Evolutionary conservation across 2,888 invertebrate genomes (phyloP).

Genomic region (Carpatolechia fugitivella): DNA sequence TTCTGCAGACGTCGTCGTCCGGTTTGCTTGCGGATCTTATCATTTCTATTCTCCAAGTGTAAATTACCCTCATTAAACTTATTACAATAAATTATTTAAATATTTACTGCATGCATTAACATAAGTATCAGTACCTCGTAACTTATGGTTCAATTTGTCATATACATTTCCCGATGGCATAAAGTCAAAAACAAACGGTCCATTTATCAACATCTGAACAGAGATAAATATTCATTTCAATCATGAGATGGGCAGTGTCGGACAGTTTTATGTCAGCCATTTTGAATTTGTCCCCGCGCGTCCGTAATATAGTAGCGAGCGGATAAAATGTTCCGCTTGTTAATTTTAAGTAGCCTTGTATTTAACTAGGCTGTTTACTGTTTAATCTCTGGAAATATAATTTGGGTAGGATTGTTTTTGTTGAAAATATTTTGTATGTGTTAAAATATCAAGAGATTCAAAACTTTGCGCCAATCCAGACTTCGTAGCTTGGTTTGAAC

Average conservation of each 20-base stretch:
- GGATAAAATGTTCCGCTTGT: neutral
- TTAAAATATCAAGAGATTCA: no score
- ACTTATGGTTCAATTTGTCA: neutral
- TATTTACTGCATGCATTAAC: no score
- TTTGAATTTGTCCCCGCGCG: neutral
- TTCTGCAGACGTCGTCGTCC: no score
- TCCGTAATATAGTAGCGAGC: neutral
- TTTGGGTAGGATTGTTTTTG: no score
- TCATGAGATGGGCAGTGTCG: conserved; percentile 4
- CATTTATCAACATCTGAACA: neutral
- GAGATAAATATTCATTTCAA: conserved; percentile 6
- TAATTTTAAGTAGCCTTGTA: neutral
- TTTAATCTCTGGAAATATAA: neutral
- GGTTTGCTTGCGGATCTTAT: no score
- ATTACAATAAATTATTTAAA: no score
- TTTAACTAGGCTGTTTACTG: neutral
- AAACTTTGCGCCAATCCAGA: no score
- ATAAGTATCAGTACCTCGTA: neutral
- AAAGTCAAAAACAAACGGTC: neutral
- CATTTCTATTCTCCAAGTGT: no score
- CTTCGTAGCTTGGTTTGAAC: no score
- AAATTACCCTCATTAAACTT: no score
- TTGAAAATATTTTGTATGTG: no score
- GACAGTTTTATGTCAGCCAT: conserved; percentile 1
- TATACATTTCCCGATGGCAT: neutral